Percentiles rank a stretch among this genome's conserved stretches.
Conservation (phyloP, 2,797 vertebrate genomes). For the Hemitrygon akajei region DNA sequence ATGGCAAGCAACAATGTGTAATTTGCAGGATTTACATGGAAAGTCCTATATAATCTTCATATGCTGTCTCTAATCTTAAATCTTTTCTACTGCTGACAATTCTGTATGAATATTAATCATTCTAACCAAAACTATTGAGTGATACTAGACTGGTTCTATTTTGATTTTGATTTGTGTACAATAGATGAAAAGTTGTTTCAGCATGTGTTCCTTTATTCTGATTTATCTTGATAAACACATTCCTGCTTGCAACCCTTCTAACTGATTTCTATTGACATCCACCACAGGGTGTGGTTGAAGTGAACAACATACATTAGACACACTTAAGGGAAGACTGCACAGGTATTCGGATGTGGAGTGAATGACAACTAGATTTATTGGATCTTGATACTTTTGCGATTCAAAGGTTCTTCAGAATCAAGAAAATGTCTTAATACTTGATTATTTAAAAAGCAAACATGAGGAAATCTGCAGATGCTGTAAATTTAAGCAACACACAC, state of each 20-base stretch:
- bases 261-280: neutral
- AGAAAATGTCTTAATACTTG: too few species aligned
- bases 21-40: neutral
- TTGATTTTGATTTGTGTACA: too few species aligned
- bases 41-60: neutral
- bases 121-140: neutral
- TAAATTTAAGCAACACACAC: too few species aligned
- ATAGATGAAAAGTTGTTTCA: neutral
- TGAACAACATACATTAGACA: too few species aligned
- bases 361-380: too few species aligned
- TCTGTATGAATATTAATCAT: neutral
- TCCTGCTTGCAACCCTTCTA: neutral
- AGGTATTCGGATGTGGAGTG: too few species aligned
- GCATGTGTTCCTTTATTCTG: neutral
- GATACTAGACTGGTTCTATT: neutral
- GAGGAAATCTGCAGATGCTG: too few species aligned
- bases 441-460: too few species aligned
- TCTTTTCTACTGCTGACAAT: neutral
- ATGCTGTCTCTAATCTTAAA: neutral
- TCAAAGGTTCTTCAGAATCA: too few species aligned
- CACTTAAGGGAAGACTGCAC: too few species aligned
- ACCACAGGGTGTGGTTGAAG: too few species aligned
- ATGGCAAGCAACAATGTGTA: neutral
- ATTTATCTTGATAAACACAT: neutral
- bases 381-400: too few species aligned